Evolutionary conservation across 1,140 invertebrate genomes (phyloP), one percentile per base, ranked within the genome.

Genomic region (Musca domestica): DNA sequence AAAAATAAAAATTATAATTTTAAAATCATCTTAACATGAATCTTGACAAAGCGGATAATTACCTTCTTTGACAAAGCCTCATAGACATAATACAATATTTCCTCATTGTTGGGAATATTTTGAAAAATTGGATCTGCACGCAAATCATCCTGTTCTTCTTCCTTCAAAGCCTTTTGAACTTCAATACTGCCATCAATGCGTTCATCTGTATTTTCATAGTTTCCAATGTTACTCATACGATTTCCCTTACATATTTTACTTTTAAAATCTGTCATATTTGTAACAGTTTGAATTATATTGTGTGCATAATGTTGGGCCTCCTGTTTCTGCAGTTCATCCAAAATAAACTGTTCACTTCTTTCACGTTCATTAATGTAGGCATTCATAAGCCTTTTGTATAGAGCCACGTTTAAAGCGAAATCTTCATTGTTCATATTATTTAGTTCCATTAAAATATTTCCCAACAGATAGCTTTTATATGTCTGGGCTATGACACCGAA

Each of bases 51-150:
- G n/a, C n/a, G 5, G 46, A 17, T 2, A 48, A 70, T 71, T 69
- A 80, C 77, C 6, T 74, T 71, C 22, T 76, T 61, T 10, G 75
- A 74, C 48, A 80, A 14, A 17, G 78, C 52, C 19, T 73, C 56
- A 34, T 80, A 80, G 1, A 80, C 77, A 69, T 76, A 76, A 1
- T 72, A 64, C 0, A 80, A 20, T 10, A 80, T 74, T 5, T 73
- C 67, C 25, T 75, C 74, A 25, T 76, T 80, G 46, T 80, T 75
- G 7, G 77, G 77, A 9, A 80, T 68, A 68, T 76, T 77, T n/a
- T 80, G 77, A 63, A 80, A 80, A 5, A 80, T 73, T 0, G 77
- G 74, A 74, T 80, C 77, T 47, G 73, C 76, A 48, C 76, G 77
- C 0, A 74, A 64, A 12, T 69, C 64, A 30, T 61, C 27, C 41